Conservation (phyloP, 2,113 vertebrate species). For the Columba janthina region DNA sequence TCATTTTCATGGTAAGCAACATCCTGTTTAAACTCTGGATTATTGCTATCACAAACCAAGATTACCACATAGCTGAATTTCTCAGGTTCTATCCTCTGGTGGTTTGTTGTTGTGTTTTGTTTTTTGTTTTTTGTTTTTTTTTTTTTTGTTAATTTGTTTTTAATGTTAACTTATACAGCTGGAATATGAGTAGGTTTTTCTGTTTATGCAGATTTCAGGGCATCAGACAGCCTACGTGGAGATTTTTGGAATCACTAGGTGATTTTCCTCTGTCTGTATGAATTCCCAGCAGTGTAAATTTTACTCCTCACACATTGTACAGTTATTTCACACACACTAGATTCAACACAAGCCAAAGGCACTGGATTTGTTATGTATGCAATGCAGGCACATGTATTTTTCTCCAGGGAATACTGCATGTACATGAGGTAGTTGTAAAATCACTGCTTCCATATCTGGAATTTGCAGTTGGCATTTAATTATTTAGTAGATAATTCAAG, state of each 20-base stretch:
- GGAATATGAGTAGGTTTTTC: not conserved
- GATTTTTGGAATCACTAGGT: not conserved
- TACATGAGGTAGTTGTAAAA: not conserved
- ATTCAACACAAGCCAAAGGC: not conserved
- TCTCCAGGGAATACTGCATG: not conserved
- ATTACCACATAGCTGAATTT: not conserved
- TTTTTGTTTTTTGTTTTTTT: not conserved
- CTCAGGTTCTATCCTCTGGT: not conserved
- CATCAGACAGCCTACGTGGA: not conserved
- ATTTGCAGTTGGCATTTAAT: slow-evolving; percentile 16
- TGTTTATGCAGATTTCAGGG: not conserved
- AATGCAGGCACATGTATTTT: not conserved
- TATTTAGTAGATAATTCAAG: slow-evolving; percentile 30
- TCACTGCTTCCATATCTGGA: slow-evolving; percentile 3
- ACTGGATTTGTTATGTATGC: not conserved
- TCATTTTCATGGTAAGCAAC: not conserved
- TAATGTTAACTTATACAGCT: not conserved
- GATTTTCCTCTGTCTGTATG: not conserved
- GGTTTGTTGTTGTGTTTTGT: not conserved
- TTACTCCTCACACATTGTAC: not conserved
- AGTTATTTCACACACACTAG: not conserved
- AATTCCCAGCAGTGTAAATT: not conserved
- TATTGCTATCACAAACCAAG: not conserved
- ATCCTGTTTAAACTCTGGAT: not conserved
- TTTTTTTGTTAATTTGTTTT: not conserved